These are phyloP conservation scores for Limenitis camilla DNA, from an alignment of 2,888 invertebrate genomes.

Conservation along the genomic window DNA sequence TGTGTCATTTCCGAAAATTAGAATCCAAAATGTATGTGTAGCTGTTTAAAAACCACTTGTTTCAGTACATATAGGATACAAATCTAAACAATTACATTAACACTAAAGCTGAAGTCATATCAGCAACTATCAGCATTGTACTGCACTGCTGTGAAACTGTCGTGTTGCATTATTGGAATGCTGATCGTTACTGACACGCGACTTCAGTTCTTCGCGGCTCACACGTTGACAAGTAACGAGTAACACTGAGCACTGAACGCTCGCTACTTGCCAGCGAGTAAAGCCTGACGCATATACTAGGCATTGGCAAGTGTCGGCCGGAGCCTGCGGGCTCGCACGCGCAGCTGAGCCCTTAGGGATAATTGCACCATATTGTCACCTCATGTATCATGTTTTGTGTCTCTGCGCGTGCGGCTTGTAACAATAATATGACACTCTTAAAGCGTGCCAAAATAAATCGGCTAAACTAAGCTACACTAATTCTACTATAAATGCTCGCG, in stretches of 20 bases:
- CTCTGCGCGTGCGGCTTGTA: constrained; percentile 32
- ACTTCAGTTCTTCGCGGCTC: too few species aligned
- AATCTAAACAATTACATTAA: too few species aligned
- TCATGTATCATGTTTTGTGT: background rate
- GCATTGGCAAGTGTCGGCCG: constrained; percentile 64
- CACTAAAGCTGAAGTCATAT: constrained; percentile 32
- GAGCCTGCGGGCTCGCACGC: constrained; percentile 23
- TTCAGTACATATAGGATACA: constrained; percentile 1
- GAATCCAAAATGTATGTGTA: too few species aligned
- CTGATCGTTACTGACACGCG: too few species aligned
- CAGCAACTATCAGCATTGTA: too few species aligned
- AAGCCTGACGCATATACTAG: constrained; percentile 38
- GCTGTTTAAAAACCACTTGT: too few species aligned
- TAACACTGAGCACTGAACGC: background rate
- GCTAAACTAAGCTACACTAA: constrained; percentile 23
- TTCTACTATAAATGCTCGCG: constrained; percentile 27
- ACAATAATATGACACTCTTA: constrained; percentile 53
- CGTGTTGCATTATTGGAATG: too few species aligned
- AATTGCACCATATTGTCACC: background rate
- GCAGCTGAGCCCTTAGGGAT: constrained; percentile 1
- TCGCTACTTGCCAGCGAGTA: constrained; percentile 2
- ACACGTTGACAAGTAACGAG: too few species aligned
- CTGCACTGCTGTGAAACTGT: too few species aligned
- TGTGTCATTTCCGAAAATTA: too few species aligned
- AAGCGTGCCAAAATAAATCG: constrained; percentile 40